A percentile compares a stretch with the other conserved stretches of the same genome.
Conservation (phyloP, 2,888 invertebrate genomes). For the Pseudococcus viburni region DNA sequence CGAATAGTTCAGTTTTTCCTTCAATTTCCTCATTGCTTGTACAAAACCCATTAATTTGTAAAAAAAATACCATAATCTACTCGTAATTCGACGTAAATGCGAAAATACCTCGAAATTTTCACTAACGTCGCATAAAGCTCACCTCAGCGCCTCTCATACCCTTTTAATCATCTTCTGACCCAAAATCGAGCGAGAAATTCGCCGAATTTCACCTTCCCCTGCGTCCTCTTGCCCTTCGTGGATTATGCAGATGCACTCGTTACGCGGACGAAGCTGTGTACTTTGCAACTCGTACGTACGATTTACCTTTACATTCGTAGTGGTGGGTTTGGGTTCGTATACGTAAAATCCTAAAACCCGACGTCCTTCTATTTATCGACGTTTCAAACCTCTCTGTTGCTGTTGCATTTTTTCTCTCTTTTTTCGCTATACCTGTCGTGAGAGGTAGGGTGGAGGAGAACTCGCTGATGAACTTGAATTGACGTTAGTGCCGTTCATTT, state of each 20-base stretch:
- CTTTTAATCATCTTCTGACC: background rate
- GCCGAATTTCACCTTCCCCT: background rate
- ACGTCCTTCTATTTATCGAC: constrained; percentile 38
- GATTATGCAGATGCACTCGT: constrained; percentile 27
- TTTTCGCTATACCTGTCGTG: background rate
- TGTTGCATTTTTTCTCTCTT: background rate
- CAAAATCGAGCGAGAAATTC: background rate
- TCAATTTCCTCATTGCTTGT: background rate
- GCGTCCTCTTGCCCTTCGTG: background rate
- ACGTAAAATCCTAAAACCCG: constrained; percentile 22
- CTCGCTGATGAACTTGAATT: constrained; percentile 12
- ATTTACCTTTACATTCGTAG: background rate
- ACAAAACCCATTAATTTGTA: background rate
- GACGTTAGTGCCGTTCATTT: constrained; percentile 22
- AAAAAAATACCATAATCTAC: background rate
- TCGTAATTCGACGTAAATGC: background rate
- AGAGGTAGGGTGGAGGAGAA: background rate
- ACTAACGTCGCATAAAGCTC: background rate
- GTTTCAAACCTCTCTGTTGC: constrained; percentile 20
- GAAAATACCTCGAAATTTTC: background rate
- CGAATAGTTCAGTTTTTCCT: no score
- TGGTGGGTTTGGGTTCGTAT: background rate
- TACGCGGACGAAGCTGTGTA: background rate
- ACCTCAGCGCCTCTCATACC: background rate
- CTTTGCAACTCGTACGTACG: background rate